Base-by-base conservation (phyloP, 2,888 invertebrate species). In the Chymomyza procnemis region DNA sequence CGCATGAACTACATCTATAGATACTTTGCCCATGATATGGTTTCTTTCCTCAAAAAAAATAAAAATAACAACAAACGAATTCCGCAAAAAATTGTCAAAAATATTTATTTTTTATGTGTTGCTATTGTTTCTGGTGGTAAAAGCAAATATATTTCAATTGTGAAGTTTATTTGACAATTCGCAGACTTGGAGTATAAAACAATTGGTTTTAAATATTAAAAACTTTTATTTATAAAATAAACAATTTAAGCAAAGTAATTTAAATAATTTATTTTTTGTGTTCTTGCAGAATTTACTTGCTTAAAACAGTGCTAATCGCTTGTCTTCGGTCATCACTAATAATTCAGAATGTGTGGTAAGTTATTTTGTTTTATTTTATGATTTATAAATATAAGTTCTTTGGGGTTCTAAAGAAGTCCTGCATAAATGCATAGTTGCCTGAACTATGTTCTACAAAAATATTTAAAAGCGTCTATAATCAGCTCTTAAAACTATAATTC, bases 331-430 rank as follows among this genome's bases (percentile, higher is more conserved):
- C 19, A 8, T 50, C 18, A 50, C 6, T n/a, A 8, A 54, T 54
- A 14, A 9, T 8, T 9, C 12, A 69, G 61, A 64, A 76, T 76
- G 76, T 76, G 76, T 71, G 76, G 76, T 76, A 63, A 76, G 75
- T 75, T 50, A 4, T 9, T 18, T 3, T 50, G n/a, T n/a, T n/a
- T 6, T 50, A n/a, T 2, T 18, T 50, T 50, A 19, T 50, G 3
- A 4, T 50, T 18, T 9, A 12, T 12, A 12, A 8, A 34, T 34
- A 41, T n/a, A n/a, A n/a, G n/a, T n/a, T n/a, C n/a, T n/a, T n/a
- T n/a, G n/a, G n/a, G n/a, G n/a, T n/a, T n/a, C n/a, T n/a, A n/a
- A n/a, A n/a, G n/a, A n/a, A n/a, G n/a, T n/a, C n/a, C n/a, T n/a
- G n/a, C n/a, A n/a, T n/a, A n/a, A n/a, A n/a, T n/a, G n/a, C n/a